Base-by-base conservation (phyloP, 1,140 invertebrate species). In the Atta texana region DNA sequence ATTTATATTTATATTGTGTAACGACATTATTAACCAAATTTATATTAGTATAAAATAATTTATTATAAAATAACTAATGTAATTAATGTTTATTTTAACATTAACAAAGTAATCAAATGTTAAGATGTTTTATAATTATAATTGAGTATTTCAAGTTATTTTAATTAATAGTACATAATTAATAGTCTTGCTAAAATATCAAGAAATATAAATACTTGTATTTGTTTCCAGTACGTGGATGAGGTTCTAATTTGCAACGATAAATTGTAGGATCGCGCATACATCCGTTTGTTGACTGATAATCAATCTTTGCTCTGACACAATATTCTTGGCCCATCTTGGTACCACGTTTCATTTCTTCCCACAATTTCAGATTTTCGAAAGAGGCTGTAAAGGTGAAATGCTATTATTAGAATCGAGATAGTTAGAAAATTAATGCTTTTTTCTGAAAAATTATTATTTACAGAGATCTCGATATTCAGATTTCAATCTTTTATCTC, bases 261-360 rank as follows among this genome's bases (percentile, higher is more conserved):
- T 99, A 99, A 90, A 99, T 99, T 8, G 99, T 99, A n/a, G 99
- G 99, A 96, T 99, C 99, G 61, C 99, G 96, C 96, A 99, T 96
- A 93, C 99, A 99, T 0, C 99, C 99, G 95, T 99, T 99, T 31
- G 97, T 95, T 0, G 98, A 99, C 87, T 97, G 96, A 98, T 99
- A 99, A 95, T 99, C 98, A 87, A 99, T 99, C 96, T 99, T 99
- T 0, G 99, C 99, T 84, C 99, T 96, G 0, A 99, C 98, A 94
- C 98, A 99, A 93, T 98, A 99, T 91, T 97, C 97, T 82, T 97
- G 96, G 0, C 99, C 99, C 24, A 94, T 93, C n/a, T 94, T 92
- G 0, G 97, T 97, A 0, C 98, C 99, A 86, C 97, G 96, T 90
- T 98, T 97, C 99, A 99, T 99, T 95, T 99, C 98, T 84, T 98